Evolutionary conservation across 1,140 invertebrate genomes (phyloP).

Genomic region (Spodoptera frugiperda): DNA sequence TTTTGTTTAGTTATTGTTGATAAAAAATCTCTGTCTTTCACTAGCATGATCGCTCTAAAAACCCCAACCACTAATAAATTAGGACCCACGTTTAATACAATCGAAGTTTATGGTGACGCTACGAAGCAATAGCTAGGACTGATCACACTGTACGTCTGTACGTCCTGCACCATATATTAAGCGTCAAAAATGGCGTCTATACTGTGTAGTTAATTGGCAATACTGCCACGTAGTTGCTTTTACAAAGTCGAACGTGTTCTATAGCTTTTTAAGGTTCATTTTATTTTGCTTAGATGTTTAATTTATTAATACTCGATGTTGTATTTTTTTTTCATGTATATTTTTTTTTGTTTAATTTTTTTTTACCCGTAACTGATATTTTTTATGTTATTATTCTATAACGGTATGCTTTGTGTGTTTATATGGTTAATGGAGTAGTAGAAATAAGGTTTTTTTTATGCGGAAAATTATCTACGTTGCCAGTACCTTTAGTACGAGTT

Average conservation of each 20-base stretch:
- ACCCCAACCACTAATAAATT: too few relatives aligned
- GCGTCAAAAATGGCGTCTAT: conserved; percentile 18
- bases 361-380: conserved; percentile 1
- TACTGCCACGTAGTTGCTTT: conserved; percentile 41
- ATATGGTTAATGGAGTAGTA: too few relatives aligned
- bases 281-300: conserved; percentile 55
- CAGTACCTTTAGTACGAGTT: too few relatives aligned
- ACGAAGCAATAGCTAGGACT: conserved; percentile 44
- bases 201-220: conserved; percentile 29
- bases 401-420: too few relatives aligned
- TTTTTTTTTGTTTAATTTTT: conserved; percentile 27
- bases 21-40: too few relatives aligned
- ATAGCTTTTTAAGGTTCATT: conserved; percentile 53
- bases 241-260: conserved; percentile 40
- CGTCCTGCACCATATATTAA: conserved; percentile 32
- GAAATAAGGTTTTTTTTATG: too few relatives aligned
- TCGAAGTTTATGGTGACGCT: conserved; percentile 76
- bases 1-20: too few relatives aligned
- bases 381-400: conserved; percentile 3
- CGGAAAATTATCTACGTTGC: too few relatives aligned
- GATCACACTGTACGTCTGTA: conserved; percentile 18
- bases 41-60: too few relatives aligned
- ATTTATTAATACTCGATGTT: conserved; percentile 59
- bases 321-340: conserved; percentile 50
- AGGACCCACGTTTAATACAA: neutral